A percentile compares a stretch with the other conserved stretches of the same genome.
Conservation (phyloP, 2,113 vertebrate genomes). For the Gavialis gangeticus region DNA sequence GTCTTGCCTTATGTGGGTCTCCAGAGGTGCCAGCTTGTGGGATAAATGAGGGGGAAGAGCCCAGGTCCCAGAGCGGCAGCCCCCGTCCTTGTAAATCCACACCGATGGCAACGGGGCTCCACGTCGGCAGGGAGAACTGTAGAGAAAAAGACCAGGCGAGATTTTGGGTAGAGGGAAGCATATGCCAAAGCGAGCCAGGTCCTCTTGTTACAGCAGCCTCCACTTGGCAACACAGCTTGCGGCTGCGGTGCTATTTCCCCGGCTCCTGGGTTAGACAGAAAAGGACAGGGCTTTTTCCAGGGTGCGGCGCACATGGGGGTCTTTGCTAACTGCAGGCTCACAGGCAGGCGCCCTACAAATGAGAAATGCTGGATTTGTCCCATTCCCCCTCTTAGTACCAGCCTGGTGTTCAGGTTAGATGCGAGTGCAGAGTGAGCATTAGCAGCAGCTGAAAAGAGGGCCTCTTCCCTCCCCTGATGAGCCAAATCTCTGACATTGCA, state of each 20-base stretch:
- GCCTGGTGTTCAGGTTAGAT: not conserved
- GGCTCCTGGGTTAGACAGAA: not conserved
- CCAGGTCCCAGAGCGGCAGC: not conserved
- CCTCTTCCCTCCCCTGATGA: not conserved
- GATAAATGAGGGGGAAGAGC: not conserved
- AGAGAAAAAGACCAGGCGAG: no score
- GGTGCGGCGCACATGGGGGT: not conserved
- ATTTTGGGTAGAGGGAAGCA: no score
- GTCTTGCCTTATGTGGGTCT: not conserved
- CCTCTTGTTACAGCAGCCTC: not conserved
- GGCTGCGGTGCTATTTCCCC: not conserved
- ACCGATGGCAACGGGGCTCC: not conserved
- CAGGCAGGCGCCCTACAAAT: no score
- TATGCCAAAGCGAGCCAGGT: not conserved
- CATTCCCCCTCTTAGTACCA: not conserved
- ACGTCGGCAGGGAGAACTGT: no score
- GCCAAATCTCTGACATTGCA: not conserved
- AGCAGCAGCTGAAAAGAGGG: not conserved
- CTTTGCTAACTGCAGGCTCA: no score
- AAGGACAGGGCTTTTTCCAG: accelerated
- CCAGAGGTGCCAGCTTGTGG: not conserved
- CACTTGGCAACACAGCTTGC: not conserved
- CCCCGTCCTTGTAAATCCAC: not conserved
- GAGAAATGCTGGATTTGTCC: not conserved
- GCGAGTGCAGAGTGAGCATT: not conserved